Evolutionary conservation across 2,113 vertebrate genomes (phyloP), one percentile per base, ranked within the genome.

Genomic region (Galbula dea): DNA sequence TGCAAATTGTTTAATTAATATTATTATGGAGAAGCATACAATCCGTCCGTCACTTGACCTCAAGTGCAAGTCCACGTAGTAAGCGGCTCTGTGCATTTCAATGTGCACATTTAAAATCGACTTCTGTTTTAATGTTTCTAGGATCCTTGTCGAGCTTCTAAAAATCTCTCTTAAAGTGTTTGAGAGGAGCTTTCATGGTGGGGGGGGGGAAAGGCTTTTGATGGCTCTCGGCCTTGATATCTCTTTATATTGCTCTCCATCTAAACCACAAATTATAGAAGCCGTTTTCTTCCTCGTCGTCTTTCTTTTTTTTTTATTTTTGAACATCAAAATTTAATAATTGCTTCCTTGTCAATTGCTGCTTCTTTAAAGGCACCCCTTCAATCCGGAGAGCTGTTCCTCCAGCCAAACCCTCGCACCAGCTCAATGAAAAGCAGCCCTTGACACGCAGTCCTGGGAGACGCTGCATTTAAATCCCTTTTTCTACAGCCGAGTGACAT

Each of bases 1-100:
- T 99, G 99, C 99, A 99, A 99, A 99, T 99, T 99, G 99, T 99
- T 99, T 99, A 99, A 99, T 99, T 99, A 99, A 99, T 99, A 99
- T 99, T 99, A 99, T 99, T 99, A 99, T 99, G 99, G 99, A 98
- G 98, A 98, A 99, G 99, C 99, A 99, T 99, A 99, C 99, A 99
- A 99, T 99, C 99, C 99, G 98, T 98, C 99, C 99, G 98, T 99
- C 99, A 99, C 99, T 99, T 99, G 99, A 99, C 99, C 99, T 98
- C 98, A 95, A 98, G 98, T 98, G 98, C 98, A 98, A 98, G 98
- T 98, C 98, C 98, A 98, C 98, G 98, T 98, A 97, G 98, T 98
- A 98, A 98, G 97, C 98, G 96, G 96, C 98, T 98, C 98, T 97
- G 97, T 97, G 98, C 98, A 98, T 98, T 99, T 98, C 98, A 98